phyloP scores from a whole-genome alignment of 2,888 invertebrate genomes.

The Melinaea menophilus region DNA sequence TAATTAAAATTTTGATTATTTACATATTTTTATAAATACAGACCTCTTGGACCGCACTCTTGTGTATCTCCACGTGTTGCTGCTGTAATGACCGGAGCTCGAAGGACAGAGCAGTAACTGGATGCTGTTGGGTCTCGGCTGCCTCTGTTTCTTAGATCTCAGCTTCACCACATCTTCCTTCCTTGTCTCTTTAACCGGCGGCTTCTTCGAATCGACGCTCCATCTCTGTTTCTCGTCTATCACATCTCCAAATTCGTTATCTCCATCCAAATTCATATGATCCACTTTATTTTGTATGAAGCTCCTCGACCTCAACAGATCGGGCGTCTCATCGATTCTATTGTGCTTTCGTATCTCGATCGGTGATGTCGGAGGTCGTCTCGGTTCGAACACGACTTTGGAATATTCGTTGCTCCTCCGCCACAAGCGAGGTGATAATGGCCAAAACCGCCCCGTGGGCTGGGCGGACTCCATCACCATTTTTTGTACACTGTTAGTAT shows the following conservation, averaged over 20 bases:
- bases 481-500: constrained; percentile 36
- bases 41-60: constrained; percentile 70
- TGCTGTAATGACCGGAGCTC: constrained; percentile 69
- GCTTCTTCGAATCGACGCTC: constrained; percentile 61
- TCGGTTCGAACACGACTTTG: constrained; percentile 69
- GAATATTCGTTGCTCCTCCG: constrained; percentile 70
- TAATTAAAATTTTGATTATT: background rate
- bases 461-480: constrained; percentile 73
- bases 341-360: constrained; percentile 52
- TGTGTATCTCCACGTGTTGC: constrained; percentile 71
- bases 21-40: constrained; percentile 25
- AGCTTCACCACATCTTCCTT: constrained; percentile 61
- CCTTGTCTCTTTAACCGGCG: constrained; percentile 57
- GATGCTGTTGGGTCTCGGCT: constrained; percentile 68
- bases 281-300: constrained; percentile 56
- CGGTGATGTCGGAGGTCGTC: constrained; percentile 63
- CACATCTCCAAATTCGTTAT: constrained; percentile 24
- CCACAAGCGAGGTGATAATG: constrained; percentile 69
- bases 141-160: constrained; percentile 62
- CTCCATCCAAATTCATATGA: constrained; percentile 59
- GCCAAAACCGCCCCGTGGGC: constrained; percentile 67
- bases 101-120: constrained; percentile 69
- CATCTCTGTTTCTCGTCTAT: constrained; percentile 49
- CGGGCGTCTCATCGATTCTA: constrained; percentile 54
- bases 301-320: constrained; percentile 57